These are phyloP conservation scores for Cotesia vestalis DNA, from an alignment of 1,140 invertebrate species.

Conservation along the genomic window DNA sequence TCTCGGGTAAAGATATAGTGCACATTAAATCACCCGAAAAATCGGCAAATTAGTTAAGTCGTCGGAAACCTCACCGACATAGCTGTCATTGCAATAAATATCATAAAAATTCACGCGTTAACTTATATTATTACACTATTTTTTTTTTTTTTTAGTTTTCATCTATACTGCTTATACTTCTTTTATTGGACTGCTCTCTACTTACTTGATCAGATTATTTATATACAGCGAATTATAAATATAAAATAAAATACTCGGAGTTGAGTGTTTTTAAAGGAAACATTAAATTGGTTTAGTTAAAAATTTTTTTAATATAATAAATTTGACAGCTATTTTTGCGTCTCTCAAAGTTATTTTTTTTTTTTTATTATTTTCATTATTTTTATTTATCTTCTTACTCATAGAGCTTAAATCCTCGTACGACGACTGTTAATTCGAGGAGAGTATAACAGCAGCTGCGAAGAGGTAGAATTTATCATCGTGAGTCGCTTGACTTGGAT, in stretches of 20 bases:
- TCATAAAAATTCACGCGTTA: neutral
- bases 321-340: constrained; percentile 6
- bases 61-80: constrained; percentile 41
- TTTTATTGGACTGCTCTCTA: no score
- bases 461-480: constrained; percentile 7
- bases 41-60: constrained; percentile 53
- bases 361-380: neutral
- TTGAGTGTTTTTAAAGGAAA: no score
- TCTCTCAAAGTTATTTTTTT: neutral
- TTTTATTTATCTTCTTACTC: neutral
- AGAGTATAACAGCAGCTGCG: constrained; percentile 11
- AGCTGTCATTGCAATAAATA: constrained; percentile 12
- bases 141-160: no score
- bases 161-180: no score
- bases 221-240: neutral
- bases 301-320: constrained; percentile 13
- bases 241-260: neutral
- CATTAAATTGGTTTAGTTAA: no score
- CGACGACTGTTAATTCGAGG: neutral
- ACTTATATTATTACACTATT: neutral
- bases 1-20: constrained; percentile 35
- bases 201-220: constrained; percentile 7
- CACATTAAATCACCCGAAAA: constrained; percentile 53
- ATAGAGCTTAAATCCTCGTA: neutral
- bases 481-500: neutral